Percentiles rank a stretch among this genome's conserved stretches.
Conservation (phyloP, 2,797 vertebrate species). For the Sebastes glaucus region DNA sequence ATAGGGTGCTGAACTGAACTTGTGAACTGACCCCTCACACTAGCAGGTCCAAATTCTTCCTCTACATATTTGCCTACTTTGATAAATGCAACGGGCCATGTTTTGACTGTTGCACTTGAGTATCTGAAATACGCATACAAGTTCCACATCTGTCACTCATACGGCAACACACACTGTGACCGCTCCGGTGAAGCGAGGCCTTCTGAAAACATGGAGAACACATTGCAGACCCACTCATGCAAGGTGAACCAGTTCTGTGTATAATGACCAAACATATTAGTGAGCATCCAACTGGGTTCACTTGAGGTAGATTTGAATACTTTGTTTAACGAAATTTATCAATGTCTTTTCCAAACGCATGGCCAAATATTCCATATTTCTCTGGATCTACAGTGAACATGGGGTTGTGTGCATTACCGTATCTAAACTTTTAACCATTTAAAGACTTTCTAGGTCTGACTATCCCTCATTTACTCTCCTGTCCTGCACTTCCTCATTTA, state of each 20-base stretch:
- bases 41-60: slow-evolving; percentile 30
- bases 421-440: neutral
- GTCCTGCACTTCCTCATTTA: slow-evolving; percentile 26
- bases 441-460: neutral
- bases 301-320: slow-evolving; percentile 11
- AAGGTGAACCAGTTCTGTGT: neutral
- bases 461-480: slow-evolving; percentile 28
- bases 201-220: slow-evolving; percentile 34
- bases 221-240: neutral
- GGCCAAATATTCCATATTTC: slow-evolving; percentile 20
- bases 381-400: neutral
- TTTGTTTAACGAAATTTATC: slow-evolving; percentile 30
- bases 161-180: neutral
- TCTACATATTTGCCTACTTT: slow-evolving; percentile 35
- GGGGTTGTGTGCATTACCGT: neutral
- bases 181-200: slow-evolving; percentile 8
- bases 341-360: slow-evolving; percentile 22
- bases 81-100: slow-evolving; percentile 45
- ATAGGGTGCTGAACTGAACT: slow-evolving; percentile 18
- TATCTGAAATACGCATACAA: slow-evolving; percentile 38
- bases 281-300: slow-evolving; percentile 25
- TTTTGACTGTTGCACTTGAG: slow-evolving; percentile 61
- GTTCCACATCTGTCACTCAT: slow-evolving; percentile 22
- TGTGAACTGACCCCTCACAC: slow-evolving; percentile 34
- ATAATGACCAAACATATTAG: slow-evolving; percentile 2